Evolutionary conservation across 2,888 invertebrate genomes (phyloP), one percentile per base, ranked within the genome.

Genomic region (Hipparchia semele): DNA sequence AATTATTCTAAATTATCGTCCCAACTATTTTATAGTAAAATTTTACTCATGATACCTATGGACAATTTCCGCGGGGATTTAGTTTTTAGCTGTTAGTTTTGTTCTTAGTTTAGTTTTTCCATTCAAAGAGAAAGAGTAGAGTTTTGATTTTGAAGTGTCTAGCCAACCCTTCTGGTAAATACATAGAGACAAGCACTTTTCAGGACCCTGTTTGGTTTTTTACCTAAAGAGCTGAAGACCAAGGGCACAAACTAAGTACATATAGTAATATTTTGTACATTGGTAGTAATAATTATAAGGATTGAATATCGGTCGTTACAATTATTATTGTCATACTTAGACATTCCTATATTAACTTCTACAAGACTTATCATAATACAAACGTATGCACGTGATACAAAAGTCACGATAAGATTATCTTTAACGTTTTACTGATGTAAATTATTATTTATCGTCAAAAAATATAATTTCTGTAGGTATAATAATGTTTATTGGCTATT

Each of bases 341-440:
- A 12, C 8, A 56, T 62, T 62, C 46, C 7, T 8, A 62, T 8
- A 62, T 13, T 46, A 45, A 62, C 46, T 62, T 7, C 46, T 46
- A 46, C 46, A 62, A 8, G 8, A 59, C 23, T 33, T 58, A 58
- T 59, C 23, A 56, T 8, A n/a, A 46, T 46, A 51, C 9, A 51
- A 65, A 53, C 33, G 53, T 65, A 65, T 53, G 65, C 65, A 65
- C 65, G 65, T 65, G 65, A 13, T 51, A 53, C 39, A 46, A 39
- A 53, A 13, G 12, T 12, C 45, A 6, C 45, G 53, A 69, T 69
- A 60, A 69, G 51, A 68, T 62, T 62, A 73, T 51, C 51, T 49
- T 51, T 9, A 33, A 65, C 64, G 64, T 51, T 64, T 65, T 53
- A 65, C 53, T 65, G 33, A 65, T 65, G 53, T 65, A 51, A 53